phyloP scores from a whole-genome alignment of 2,113 vertebrate species.

The Onychostoma macrolepis region DNA sequence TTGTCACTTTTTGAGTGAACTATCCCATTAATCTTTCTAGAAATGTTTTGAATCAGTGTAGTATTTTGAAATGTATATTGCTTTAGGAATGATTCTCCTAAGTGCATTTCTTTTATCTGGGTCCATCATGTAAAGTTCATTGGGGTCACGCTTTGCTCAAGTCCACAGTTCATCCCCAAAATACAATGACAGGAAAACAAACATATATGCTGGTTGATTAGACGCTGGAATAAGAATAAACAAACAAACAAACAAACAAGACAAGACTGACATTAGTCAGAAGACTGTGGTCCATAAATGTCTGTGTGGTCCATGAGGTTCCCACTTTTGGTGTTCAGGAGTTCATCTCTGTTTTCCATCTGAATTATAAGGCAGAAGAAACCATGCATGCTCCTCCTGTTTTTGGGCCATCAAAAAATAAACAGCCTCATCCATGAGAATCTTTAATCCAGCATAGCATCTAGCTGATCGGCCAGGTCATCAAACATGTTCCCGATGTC shows the following conservation, averaged over 20 bases:
- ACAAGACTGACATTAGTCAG: slow-evolving; percentile 21
- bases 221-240: not conserved
- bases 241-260: not conserved
- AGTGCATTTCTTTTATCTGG: slow-evolving; percentile 16
- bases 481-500: slow-evolving; percentile 98
- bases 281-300: not conserved
- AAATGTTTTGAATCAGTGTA: slow-evolving; percentile 9
- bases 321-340: not conserved
- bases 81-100: slow-evolving; percentile 39
- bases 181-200: not conserved
- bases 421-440: not conserved
- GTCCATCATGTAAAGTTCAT: not conserved
- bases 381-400: not conserved
- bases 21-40: not conserved
- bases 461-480: slow-evolving; percentile 80
- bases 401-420: not conserved
- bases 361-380: not conserved
- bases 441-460: slow-evolving; percentile 92
- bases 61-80: slow-evolving; percentile 16
- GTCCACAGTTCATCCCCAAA: slow-evolving; percentile 10
- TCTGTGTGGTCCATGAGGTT: slow-evolving; percentile 2
- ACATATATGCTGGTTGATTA: not conserved
- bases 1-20: not conserved
- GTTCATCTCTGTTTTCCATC: not conserved
- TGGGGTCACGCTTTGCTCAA: slow-evolving; percentile 2